These are phyloP conservation scores for Noctua comes DNA, from an alignment of 2,888 invertebrate genomes.

Conservation along the genomic window DNA sequence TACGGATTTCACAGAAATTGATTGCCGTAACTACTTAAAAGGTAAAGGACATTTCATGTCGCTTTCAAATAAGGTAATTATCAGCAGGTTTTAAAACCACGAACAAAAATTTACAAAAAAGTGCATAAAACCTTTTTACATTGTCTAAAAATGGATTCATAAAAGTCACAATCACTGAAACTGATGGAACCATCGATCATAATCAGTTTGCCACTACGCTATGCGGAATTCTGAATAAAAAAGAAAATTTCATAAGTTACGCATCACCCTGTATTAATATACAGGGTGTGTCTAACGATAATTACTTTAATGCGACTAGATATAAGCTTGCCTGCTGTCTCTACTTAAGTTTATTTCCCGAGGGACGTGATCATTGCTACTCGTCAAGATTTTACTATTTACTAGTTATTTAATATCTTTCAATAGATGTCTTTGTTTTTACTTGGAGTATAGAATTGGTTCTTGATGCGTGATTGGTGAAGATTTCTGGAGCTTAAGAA, in stretches of 20 bases:
- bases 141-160: not conserved
- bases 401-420: conserved; percentile 52
- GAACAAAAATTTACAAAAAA: not conserved
- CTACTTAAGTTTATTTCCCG: conserved; percentile 77
- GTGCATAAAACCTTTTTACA: not conserved
- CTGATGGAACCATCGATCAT: conserved; percentile 16
- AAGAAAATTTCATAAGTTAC: conserved; percentile 47
- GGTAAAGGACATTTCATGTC: not conserved
- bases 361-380: conserved; percentile 73
- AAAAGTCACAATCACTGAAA: conserved; percentile 4
- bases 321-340: conserved; percentile 63
- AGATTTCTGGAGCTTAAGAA: not conserved
- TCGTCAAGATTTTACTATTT: conserved; percentile 76
- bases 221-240: conserved; percentile 43
- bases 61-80: not conserved
- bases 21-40: not conserved
- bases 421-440: conserved; percentile 20
- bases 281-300: conserved; percentile 82
- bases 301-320: conserved; percentile 80
- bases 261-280: conserved; percentile 65
- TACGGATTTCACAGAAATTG: not conserved
- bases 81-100: not conserved
- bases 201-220: conserved; percentile 21
- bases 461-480: not conserved
- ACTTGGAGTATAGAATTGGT: not conserved